Evolutionary conservation across 2,797 vertebrate species (phyloP).

Genomic region (Brachyrhaphis roseni): DNA sequence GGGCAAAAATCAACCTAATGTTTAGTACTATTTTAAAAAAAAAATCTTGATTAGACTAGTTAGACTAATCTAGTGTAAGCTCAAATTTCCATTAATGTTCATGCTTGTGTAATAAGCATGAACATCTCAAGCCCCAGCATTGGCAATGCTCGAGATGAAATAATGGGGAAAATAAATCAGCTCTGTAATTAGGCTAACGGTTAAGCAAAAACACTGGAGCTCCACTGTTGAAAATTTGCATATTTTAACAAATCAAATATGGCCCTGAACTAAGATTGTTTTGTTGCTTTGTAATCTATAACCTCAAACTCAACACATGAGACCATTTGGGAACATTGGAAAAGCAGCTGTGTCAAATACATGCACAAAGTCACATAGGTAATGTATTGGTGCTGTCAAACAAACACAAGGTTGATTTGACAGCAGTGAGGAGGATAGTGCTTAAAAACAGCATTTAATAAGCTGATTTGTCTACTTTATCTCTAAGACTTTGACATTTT

Average conservation of each 20-base stretch:
- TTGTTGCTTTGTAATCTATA: constrained; percentile 9
- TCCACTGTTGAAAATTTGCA: neutral
- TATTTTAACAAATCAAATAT: constrained; percentile 6
- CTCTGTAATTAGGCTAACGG: constrained; percentile 60
- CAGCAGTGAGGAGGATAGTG: constrained; percentile 1
- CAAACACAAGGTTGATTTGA: neutral
- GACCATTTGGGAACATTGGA: neutral
- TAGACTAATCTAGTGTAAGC: constrained; percentile 28
- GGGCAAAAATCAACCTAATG: neutral
- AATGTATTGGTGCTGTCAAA: neutral
- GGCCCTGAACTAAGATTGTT: constrained; percentile 8
- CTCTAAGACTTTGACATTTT: constrained; percentile 16
- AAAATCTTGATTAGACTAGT: constrained; percentile 11
- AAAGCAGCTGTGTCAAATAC: neutral
- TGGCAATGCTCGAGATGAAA: constrained; percentile 54
- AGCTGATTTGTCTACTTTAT: constrained; percentile 1
- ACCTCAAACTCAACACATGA: constrained; percentile 7
- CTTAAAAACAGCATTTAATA: constrained; percentile 3
- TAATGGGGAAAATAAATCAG: constrained; percentile 61
- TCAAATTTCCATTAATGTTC: constrained; percentile 31
- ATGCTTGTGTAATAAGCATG: constrained; percentile 31
- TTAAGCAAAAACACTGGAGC: constrained; percentile 24
- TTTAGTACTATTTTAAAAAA: neutral
- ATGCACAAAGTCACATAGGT: constrained; percentile 16
- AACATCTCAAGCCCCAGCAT: too few relatives aligned